Base-by-base conservation (phyloP, 2,888 invertebrate genomes). In the Criorhina ranunculi region DNA sequence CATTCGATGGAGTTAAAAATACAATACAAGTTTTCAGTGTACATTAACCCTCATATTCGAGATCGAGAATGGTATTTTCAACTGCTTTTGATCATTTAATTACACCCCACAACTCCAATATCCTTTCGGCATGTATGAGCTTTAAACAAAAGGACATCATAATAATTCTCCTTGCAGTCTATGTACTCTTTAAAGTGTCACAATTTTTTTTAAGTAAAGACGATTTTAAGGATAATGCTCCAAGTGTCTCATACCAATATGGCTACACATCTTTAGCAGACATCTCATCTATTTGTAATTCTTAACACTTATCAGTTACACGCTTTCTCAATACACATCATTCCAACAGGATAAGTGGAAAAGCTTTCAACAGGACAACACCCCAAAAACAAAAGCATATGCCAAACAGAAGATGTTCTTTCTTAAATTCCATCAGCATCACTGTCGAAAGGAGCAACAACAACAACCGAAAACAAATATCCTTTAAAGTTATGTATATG, bases 401-500 rank as follows among this genome's bases (percentile, higher is more conserved):
- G 37, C n/a, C n/a, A n/a, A n/a, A n/a, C n/a, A n/a, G n/a, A 29
- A 37, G 37, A 37, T 17, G 51, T 24, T 37, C 66, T 66, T 35
- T 40, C 37, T 37, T 7, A 5, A 44, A 59, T 35, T 42, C 12
- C 42, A 3, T 59, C 59, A 15, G n/a, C 59, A 59, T 59, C 59
- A 40, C 7, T 24, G 24, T 24, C 24, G 24, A 31, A 67, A 60
- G 53, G 67, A 46, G 40, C 15, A 57, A 57, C 53, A 46, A 35
- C 69, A 60, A 37, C 55, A 53, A 33, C 15, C 60, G 31, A 11
- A 55, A 67, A 77, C 67, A 78, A 66, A 77, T 35, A 77, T 70
- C 77, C 66, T 67, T 49, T 73, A 78, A 78, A 83, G 60, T 73
- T 73, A 72, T n/a, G n/a, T n/a, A n/a, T 67, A 78, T 75, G 75